Base-by-base conservation (phyloP, 1,140 invertebrate genomes). In the Drosophila tristis region DNA sequence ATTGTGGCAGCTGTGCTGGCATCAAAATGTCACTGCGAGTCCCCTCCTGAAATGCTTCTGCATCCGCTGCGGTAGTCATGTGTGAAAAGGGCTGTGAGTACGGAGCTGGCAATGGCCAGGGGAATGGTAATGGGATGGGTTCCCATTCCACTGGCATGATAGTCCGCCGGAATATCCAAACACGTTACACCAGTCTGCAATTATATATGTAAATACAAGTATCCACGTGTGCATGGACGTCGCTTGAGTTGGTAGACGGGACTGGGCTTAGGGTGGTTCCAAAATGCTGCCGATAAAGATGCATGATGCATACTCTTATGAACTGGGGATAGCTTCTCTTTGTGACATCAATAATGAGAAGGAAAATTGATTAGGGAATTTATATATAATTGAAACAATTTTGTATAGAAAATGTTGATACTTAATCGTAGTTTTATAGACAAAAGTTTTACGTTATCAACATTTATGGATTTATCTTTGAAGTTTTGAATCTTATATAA, bases 141-240 rank as follows among this genome's bases (percentile, higher is more conserved):
- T 39, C 35, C 11, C 35, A 39, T 39, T 39, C 35, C 11, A 4
- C 35, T 7, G 11, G 11, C 35, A 39, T 31, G 43, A 16, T 29
- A n/a, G 20, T 66, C 55, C 50, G 57, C 60, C 48, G 49, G 73
- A 56, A 56, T 67, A 58, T 62, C 39, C 72, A 77, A 73, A 67
- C 68, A 77, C 50, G 67, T 71, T 59, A 78, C 82, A 89, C 49
- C 67, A 74, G 50, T 79, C 71, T 72, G 53, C 78, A 86, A 85
- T 85, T 86, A 85, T 74, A 86, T 81, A 86, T 86, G 73, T 59
- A 85, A 85, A 87, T 78, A 20, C 20, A 20, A 0, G 20, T 20
- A 80, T 61, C 11, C 72, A 49, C 16, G 62, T 47, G 23, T 55
- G 13, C 29, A 5, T 31, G 49, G n/a, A 20, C 54, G 68, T 60